Percentiles rank a stretch among this genome's conserved stretches.
phyloP scores from a whole-genome alignment of 1,140 invertebrate species.

The Tachypleus tridentatus region DNA sequence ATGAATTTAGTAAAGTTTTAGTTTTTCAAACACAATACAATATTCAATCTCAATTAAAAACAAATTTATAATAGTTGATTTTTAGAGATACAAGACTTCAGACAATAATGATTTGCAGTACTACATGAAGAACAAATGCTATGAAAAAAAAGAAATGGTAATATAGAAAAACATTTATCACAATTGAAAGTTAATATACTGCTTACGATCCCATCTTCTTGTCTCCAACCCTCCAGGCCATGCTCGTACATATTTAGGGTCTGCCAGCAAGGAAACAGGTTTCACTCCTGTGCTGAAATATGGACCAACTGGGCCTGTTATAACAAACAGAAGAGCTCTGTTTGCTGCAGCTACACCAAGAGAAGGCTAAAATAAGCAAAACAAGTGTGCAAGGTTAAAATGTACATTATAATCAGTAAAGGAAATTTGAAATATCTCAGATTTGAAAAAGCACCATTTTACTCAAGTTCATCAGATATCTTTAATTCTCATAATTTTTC shows the following conservation, averaged over 20 bases:
- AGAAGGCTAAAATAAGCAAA: conserved; percentile 51
- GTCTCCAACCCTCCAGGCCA: conserved; percentile 91
- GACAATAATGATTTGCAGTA: neutral
- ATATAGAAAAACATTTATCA: conserved; percentile 5
- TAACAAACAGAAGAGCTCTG: conserved; percentile 75
- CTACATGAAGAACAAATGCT: conserved; percentile 4
- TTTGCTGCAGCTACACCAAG: conserved; percentile 75
- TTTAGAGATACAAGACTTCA: neutral
- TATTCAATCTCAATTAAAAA: no score
- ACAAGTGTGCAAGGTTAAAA: neutral
- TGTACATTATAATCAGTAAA: neutral
- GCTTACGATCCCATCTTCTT: conserved; percentile 75
- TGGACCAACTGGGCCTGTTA: conserved; percentile 82
- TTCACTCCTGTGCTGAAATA: conserved; percentile 68
- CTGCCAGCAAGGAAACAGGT: conserved; percentile 63
- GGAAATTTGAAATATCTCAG: neutral
- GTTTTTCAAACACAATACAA: no score
- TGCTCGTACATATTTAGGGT: conserved; percentile 68
- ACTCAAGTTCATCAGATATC: neutral
- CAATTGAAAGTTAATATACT: neutral
- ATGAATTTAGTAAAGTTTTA: no score
- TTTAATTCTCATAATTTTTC: neutral
- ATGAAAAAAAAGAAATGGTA: conserved; percentile 1
- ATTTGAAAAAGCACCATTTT: neutral
- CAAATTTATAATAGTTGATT: no score